Evolutionary conservation across 1,140 invertebrate species (phyloP), one percentile per base, ranked within the genome.

Genomic region (Heliconius hermathena): DNA sequence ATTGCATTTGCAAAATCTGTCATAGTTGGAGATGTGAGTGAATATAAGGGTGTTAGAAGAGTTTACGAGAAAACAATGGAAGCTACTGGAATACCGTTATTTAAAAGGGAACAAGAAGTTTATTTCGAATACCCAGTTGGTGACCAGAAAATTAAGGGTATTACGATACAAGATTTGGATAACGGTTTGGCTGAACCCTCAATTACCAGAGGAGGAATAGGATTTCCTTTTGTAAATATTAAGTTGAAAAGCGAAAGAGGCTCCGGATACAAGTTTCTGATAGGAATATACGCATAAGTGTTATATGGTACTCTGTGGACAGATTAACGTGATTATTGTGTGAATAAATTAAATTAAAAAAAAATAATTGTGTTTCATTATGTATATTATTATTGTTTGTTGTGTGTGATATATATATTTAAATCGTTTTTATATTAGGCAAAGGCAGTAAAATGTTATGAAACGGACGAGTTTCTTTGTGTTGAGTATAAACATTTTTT

Each of bases 81-180:
- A 82, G 11, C 86, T 0, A 78, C 76, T 3, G 83, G 78, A 3
- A 88, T 93, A 71, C 88, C 89, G 0, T 60, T 91, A 0, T 46
- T 91, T 1, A 90, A 90, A 81, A 75, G 89, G 18, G 84, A 89
- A 57, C 81, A 94, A 70, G 88, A 93, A 71, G 74, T 91, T 0
- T 86, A 89, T 49, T 92, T 94, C 75, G 88, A 92, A 41, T 94
- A 92, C 52, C 90, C 90, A 71, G 77, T 88, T 60, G 86, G 87
- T 78, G 90, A 91, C 52, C 88, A 89, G 84, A 92, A 91, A 78
- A 94, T 94, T 13, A 94, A 94, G 75, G 94, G 93, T 0, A 90
- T 93, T 38, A 89, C 83, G 36, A 88, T 89, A 8, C 84, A 81
- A 11, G 88, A 89, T 49, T 57, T 89, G 80, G 88, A 91, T 2